phyloP scores from a whole-genome alignment of 2,797 vertebrate genomes.

The Euphonia xanthogaster region DNA sequence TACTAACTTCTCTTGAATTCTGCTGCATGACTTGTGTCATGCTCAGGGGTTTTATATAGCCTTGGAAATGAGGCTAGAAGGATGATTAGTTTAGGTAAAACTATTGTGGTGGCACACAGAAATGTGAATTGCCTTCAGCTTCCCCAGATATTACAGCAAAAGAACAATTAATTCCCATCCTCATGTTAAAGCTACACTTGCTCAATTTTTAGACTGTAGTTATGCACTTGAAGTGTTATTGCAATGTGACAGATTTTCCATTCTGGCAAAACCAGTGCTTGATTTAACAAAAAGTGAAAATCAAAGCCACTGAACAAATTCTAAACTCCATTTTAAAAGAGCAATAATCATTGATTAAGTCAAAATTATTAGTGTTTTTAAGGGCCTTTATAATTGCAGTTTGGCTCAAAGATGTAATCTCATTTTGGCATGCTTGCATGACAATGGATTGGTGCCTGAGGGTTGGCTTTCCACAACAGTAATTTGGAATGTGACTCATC shows the following conservation, averaged over 20 bases:
- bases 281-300: neutral
- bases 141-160: neutral
- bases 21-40: neutral
- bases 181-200: neutral
- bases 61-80: neutral
- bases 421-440: constrained; percentile 13
- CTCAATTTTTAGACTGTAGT: neutral
- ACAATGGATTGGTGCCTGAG: neutral
- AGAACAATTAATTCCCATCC: neutral
- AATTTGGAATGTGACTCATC: constrained; percentile 28
- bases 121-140: neutral
- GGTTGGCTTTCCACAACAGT: constrained; percentile 10
- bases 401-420: constrained; percentile 17
- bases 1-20: neutral
- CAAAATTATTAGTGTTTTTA: constrained; percentile 25
- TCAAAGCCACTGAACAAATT: neutral
- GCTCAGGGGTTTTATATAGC: neutral
- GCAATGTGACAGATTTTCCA: neutral
- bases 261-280: neutral
- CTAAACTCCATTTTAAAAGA: constrained; percentile 10
- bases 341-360: constrained; percentile 17
- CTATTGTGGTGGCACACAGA: neutral
- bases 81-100: neutral
- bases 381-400: neutral
- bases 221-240: neutral